Evolutionary conservation across 2,797 vertebrate species (phyloP), one percentile per base, ranked within the genome.

Genomic region (Sebastes minor): DNA sequence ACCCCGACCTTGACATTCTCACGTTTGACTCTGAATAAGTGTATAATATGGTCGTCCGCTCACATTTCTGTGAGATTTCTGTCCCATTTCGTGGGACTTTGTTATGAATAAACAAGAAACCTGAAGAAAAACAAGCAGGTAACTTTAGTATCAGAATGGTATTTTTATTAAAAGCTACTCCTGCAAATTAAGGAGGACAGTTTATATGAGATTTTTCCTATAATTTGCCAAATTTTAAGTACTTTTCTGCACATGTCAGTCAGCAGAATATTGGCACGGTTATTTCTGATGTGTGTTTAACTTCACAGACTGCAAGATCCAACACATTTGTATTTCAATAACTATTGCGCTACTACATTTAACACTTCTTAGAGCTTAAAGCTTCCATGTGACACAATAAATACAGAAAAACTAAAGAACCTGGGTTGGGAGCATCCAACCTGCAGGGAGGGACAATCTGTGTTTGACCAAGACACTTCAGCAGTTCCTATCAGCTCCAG

Each of bases 381-480:
- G 68, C 70, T 84, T 81, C 28, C 8, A 20, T 52, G 23, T 83
- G 65, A 60, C 67, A 42, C 55, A 76, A 74, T 69, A 53, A 64
- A 84, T 55, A 68, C 52, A 63, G 71, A 75, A 71, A 84, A 60
- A 71, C 56, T 73, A 12, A 87, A 84, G 63, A 57, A 71, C 71
- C 60, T 42, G 49, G 27, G 27, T 78, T 83, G 80, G 73, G 75
- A 81, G 80, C 76, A 83, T 71, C 78, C 53, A 74, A 25, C 79
- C 83, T 78, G 72, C 80, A 78, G 76, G 64, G 84, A 84, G 75
- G 77, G 61, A 89, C 76, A 89, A 90, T 91, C 38, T 35, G 49
- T 61, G 66, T 86, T 92, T 90, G 87, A 90, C 90, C 75, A 81
- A 88, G 89, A 86, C 85, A 86, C 88, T 90, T 84, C 74, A 85